Evolutionary conservation across 2,113 vertebrate species (phyloP).

Genomic region (Zeus faber): DNA sequence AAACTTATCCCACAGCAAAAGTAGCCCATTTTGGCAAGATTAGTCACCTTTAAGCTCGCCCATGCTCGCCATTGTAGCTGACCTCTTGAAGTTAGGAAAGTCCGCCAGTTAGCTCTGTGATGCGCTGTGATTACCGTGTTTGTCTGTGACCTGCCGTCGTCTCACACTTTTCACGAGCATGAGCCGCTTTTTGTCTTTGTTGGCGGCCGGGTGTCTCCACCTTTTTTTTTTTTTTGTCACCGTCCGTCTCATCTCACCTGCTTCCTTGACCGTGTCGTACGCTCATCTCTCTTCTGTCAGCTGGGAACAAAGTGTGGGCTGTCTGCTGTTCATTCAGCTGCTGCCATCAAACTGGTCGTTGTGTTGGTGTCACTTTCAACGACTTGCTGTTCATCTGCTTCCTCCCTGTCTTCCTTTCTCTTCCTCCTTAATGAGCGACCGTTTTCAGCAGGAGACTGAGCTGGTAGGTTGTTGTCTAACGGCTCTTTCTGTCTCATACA

Average conservation of each 20-base stretch:
- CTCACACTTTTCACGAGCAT: conserved; percentile 70
- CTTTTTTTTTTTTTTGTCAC: conserved; percentile 24
- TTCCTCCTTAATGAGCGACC: conserved; percentile 15
- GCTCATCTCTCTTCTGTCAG: conserved; percentile 29
- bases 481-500: conserved; percentile 64
- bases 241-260: not conserved
- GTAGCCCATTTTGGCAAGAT: too few species aligned
- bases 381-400: conserved; percentile 23
- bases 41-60: too few species aligned
- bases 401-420: conserved; percentile 2
- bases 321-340: conserved; percentile 54
- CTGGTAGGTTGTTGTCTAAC: conserved; percentile 35
- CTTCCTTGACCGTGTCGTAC: conserved; percentile 34
- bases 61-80: conserved; percentile 46
- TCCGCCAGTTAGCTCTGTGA: conserved; percentile 59
- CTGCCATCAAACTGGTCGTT: conserved; percentile 40
- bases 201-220: conserved; percentile 48
- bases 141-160: conserved; percentile 61
- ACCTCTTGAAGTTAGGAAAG: conserved; percentile 59
- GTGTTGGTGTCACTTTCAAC: conserved; percentile 21
- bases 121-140: conserved; percentile 62
- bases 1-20: too few species aligned
- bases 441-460: conserved; percentile 8
- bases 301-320: conserved; percentile 31
- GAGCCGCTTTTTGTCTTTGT: conserved; percentile 74